Percentiles rank a stretch among this genome's conserved stretches.
phyloP scores from a whole-genome alignment of 2,797 vertebrate species.

The Poliocrania exsul region DNA sequence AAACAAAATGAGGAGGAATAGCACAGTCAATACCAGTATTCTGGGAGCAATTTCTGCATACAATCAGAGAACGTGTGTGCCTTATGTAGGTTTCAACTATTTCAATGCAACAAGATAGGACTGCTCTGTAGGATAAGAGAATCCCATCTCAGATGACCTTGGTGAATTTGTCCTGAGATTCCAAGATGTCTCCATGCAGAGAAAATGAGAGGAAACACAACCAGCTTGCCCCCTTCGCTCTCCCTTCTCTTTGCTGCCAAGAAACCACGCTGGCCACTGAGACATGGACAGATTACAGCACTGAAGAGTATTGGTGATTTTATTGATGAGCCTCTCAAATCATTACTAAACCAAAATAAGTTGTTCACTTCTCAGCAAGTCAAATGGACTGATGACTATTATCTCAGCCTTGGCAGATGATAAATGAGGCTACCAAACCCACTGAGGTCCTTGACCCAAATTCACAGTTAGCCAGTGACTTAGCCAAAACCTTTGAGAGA shows the following conservation, averaged over 20 bases:
- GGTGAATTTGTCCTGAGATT: slow-evolving; percentile 16
- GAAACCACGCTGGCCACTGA: neutral
- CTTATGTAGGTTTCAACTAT: neutral
- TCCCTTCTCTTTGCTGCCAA: neutral
- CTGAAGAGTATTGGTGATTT: slow-evolving; percentile 66
- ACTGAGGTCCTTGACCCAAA: slow-evolving; percentile 72
- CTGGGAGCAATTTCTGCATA: neutral
- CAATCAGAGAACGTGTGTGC: neutral
- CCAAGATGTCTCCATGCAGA: neutral
- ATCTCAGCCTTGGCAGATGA: slow-evolving; percentile 63
- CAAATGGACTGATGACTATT: slow-evolving; percentile 68
- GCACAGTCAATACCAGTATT: neutral
- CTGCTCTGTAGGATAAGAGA: neutral
- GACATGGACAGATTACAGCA: slow-evolving; percentile 50
- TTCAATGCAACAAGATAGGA: neutral
- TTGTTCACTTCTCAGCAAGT: slow-evolving; percentile 70
- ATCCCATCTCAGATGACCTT: neutral
- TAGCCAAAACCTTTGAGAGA: slow-evolving; percentile 39
- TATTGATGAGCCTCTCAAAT: slow-evolving; percentile 76
- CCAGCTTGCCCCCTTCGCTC: neutral
- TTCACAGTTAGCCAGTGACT: slow-evolving; percentile 62
- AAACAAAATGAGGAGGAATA: neutral
- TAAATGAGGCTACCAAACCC: slow-evolving; percentile 61
- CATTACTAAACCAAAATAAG: slow-evolving; percentile 73
- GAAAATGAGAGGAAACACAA: neutral